Percentiles rank a stretch among this genome's conserved stretches.
phyloP scores from a whole-genome alignment of 2,113 vertebrate species.

The Neofelis nebulosa region DNA sequence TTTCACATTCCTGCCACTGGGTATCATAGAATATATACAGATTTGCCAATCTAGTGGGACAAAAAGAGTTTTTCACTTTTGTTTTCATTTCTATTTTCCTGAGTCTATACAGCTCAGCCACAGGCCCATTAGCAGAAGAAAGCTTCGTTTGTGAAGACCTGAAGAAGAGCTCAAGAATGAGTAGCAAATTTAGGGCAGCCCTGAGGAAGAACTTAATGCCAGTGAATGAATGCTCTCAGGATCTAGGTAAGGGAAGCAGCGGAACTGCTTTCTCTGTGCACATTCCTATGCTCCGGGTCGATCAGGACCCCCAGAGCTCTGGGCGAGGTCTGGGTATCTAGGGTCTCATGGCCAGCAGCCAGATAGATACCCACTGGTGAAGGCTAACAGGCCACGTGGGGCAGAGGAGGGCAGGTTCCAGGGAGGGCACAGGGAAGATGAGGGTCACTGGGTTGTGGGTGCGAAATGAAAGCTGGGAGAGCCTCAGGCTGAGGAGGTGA shows the following conservation, averaged over 20 bases:
- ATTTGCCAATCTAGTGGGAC: not conserved
- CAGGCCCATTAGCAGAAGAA: constrained; percentile 14
- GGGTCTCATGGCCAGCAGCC: not conserved
- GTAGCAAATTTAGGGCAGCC: not conserved
- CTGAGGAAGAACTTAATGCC: not conserved
- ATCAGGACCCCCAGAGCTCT: not conserved
- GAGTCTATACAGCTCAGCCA: not conserved
- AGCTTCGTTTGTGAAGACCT: not conserved
- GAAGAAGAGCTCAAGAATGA: not conserved
- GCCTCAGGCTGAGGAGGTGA: not conserved
- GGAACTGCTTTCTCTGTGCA: not conserved
- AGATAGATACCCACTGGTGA: not conserved
- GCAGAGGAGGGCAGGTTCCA: not conserved
- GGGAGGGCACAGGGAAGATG: not conserved
- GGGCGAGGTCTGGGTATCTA: not conserved
- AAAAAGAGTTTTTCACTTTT: not conserved
- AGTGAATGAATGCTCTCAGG: not conserved
- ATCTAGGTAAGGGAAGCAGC: not conserved
- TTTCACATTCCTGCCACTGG: not conserved
- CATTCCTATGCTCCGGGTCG: not conserved
- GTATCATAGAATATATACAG: not conserved
- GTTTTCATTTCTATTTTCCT: constrained; percentile 12
- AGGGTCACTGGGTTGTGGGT: not conserved
- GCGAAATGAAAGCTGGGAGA: not conserved
- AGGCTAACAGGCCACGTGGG: not conserved